Percentiles rank a stretch among this genome's conserved stretches.
phyloP scores from a whole-genome alignment of 2,113 vertebrate species.

The Pampusana beccarii region DNA sequence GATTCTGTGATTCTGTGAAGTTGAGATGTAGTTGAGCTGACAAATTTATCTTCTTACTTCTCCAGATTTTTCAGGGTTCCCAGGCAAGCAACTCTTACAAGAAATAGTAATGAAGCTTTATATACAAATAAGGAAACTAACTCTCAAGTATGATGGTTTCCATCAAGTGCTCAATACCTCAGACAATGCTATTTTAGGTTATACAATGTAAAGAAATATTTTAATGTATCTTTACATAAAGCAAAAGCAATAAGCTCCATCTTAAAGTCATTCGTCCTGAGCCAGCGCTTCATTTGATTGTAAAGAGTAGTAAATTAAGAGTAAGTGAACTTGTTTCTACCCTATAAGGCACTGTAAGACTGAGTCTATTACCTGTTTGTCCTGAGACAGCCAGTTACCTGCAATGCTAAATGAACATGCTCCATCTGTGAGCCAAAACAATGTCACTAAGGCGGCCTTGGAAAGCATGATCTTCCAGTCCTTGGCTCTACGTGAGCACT shows the following conservation, averaged over 20 bases:
- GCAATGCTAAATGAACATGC: not conserved
- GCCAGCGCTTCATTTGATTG: not conserved
- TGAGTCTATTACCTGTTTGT: not conserved
- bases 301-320: not conserved
- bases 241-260: not conserved
- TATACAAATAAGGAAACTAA: not conserved
- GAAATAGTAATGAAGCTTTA: not conserved
- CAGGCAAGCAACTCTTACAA: not conserved
- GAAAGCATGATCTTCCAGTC: not conserved
- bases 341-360: not conserved
- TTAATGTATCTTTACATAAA: not conserved
- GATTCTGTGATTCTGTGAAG: no score
- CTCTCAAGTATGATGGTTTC: not conserved
- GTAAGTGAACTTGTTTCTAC: not conserved
- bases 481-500: fast-evolving
- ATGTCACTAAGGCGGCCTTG: not conserved
- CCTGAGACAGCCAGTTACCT: not conserved
- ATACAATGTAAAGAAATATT: not conserved
- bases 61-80: not conserved
- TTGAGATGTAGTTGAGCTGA: not conserved
- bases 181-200: not conserved
- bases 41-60: not conserved
- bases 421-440: not conserved
- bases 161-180: not conserved
- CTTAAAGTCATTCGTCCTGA: not conserved